Evolutionary conservation across 2,113 vertebrate genomes (phyloP).

Genomic region (Onychostoma macrolepis): DNA sequence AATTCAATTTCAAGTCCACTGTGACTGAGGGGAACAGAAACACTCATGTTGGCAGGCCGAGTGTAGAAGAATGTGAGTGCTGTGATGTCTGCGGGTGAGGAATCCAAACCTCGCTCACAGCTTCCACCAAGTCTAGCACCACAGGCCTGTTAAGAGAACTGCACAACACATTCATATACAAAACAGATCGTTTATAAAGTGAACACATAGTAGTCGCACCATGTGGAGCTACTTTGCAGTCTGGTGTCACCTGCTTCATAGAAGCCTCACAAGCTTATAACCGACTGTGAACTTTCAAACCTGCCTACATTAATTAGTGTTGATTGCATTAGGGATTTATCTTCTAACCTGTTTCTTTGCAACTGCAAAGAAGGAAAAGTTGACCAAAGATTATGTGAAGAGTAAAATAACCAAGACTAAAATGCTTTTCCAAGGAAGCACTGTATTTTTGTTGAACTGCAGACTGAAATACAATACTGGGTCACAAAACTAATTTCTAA

Average conservation of each 20-base stretch:
- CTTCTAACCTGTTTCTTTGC: background rate
- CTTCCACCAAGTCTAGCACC: background rate
- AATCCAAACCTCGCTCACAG: background rate
- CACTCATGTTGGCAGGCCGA: background rate
- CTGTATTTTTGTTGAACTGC: background rate
- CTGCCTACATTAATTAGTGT: background rate
- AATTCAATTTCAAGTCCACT: slow-evolving; percentile 56
- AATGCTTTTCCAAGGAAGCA: background rate
- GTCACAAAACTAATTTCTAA: background rate
- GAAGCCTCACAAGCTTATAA: background rate
- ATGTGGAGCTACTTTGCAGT: background rate
- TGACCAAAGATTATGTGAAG: background rate
- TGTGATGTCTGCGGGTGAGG: slow-evolving; percentile 14
- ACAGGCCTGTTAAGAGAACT: background rate
- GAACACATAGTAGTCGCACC: background rate
- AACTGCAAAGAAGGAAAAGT: background rate
- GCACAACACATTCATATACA: background rate
- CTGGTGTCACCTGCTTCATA: background rate
- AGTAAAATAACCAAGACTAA: slow-evolving; percentile 4
- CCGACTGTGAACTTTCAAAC: background rate
- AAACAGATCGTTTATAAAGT: slow-evolving; percentile 15
- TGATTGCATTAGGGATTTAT: background rate
- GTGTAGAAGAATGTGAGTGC: slow-evolving; percentile 33
- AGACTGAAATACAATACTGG: background rate
- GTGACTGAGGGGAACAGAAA: background rate